phyloP scores from a whole-genome alignment of 2,113 vertebrate genomes.

The human region GRCh38 chr18:71241001-71241500 shows the following conservation, averaged over 20 bases:
- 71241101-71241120: not conserved
- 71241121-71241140: not conserved
- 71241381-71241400: no score
- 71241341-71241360: not conserved
- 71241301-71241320: no score
- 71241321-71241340: not conserved
- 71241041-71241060: not conserved
- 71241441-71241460: not conserved
- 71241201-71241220: not conserved
- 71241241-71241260: no score
- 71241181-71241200: not conserved
- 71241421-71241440: not conserved
- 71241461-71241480: not conserved
- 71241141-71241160: not conserved
- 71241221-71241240: not conserved
- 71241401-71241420: not conserved
- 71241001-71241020: not conserved
- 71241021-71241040: not conserved
- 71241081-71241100: not conserved
- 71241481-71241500: not conserved
- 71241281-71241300: not conserved
- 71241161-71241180: not conserved
- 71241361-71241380: not conserved
- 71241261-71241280: not conserved
- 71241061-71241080: not conserved